Base-by-base conservation (phyloP, 2,888 invertebrate genomes). In the Strigamia transsilvanica region DNA sequence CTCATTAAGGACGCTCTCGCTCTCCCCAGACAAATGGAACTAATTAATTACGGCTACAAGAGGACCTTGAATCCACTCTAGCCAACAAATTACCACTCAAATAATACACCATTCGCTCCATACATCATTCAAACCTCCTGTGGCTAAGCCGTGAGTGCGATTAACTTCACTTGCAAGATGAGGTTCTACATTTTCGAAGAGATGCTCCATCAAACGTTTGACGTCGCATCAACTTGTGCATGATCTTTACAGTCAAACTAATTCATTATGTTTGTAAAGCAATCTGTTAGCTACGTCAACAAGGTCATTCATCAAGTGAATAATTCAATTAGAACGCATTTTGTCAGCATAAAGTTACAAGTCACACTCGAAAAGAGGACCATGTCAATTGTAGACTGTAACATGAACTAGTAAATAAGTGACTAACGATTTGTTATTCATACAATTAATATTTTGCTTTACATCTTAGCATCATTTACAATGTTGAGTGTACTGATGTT, bases 31-130 rank as follows among this genome's bases (percentile, higher is more conserved):
- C 56, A 56, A 56, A 56, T 56, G 21, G 56, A 56, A 56, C 56
- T 56, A 56, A 56, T 56, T 56, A 56, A 56, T 56, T 56, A 56
- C 56, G 56, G 56, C 56, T 56, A 56, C 56, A 56, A 56, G 56
- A 56, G 56, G 56, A 56, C 56, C 56, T n/a, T 56, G 56, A 56
- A 56, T 56, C 56, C 56, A 56, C 56, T 56, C 56, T 56, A 56
- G 56, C 56, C 56, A 56, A 56, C 56, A 56, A 56, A 56, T 56
- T 56, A 56, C 56, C 56, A 56, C 56, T 56, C 56, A 56, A 56
- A 56, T 56, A 56, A 56, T 56, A 56, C 56, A 56, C 56, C 56
- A 56, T 56, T 56, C 56, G 7, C n/a, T 56, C 56, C 56, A 56
- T 56, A 56, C 56, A 56, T 56, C 56, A 56, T 56, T 56, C 56